These are phyloP conservation scores for Chaunax sp. DNA, from an alignment of 2,797 vertebrate species.

Conservation along the genomic window DNA sequence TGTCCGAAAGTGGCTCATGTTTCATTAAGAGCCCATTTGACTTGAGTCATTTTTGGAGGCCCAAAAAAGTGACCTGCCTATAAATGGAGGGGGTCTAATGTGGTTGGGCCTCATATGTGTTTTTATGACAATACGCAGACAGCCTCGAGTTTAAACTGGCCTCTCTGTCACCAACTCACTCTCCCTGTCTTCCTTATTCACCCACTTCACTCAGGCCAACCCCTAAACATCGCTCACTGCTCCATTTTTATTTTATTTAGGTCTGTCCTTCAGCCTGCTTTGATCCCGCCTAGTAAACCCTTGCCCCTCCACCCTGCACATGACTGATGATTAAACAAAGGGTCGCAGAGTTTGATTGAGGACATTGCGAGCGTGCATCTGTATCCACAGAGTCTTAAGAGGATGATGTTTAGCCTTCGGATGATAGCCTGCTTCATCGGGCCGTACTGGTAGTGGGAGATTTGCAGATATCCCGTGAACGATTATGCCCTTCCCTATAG, in stretches of 20 bases:
- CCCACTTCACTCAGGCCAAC: neutral
- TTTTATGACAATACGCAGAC: slow-evolving; percentile 59
- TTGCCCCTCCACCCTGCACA: slow-evolving; percentile 11
- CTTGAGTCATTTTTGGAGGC: slow-evolving; percentile 51
- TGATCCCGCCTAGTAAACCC: slow-evolving; percentile 49
- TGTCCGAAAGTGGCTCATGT: no score
- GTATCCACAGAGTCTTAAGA: neutral
- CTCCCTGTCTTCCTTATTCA: slow-evolving; percentile 13
- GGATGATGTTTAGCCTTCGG: slow-evolving; percentile 31
- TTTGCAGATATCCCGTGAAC: slow-evolving; percentile 13
- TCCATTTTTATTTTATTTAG: slow-evolving; percentile 53
- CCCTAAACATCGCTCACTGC: slow-evolving; percentile 46
- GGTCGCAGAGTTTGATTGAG: slow-evolving; percentile 53
- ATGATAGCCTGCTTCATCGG: slow-evolving; percentile 36
- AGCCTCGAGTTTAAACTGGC: slow-evolving; percentile 34
- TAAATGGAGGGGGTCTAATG: slow-evolving; percentile 65
- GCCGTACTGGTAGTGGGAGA: slow-evolving; percentile 3
- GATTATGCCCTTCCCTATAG: slow-evolving; percentile 4
- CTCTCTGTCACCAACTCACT: slow-evolving; percentile 1
- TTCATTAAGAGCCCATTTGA: slow-evolving; percentile 65
- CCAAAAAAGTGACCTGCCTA: slow-evolving; percentile 56
- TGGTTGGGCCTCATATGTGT: slow-evolving; percentile 38
- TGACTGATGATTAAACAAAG: slow-evolving; percentile 56
- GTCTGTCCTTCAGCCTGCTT: slow-evolving; percentile 52
- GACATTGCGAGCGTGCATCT: slow-evolving; percentile 28